phyloP scores from a whole-genome alignment of 2,113 vertebrate species.

The Ceratotherium simum region DNA sequence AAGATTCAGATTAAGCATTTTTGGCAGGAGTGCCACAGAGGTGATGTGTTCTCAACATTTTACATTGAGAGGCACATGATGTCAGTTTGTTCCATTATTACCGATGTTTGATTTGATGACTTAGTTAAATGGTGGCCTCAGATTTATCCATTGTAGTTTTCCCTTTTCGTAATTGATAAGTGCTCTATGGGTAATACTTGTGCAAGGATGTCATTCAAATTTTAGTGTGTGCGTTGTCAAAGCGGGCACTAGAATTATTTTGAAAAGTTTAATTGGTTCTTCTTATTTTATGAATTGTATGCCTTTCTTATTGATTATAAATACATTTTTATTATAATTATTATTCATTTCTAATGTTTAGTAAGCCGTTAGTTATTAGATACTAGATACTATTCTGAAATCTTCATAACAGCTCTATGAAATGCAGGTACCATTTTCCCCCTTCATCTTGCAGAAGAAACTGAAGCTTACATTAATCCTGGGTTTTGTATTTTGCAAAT shows the following conservation, averaged over 20 bases:
- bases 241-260: background rate
- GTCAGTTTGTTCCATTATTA: background rate
- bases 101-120: background rate
- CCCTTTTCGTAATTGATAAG: background rate
- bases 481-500: background rate
- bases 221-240: background rate
- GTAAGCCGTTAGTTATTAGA: background rate
- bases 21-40: background rate
- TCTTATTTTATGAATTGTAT: background rate
- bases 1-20: background rate
- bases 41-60: background rate
- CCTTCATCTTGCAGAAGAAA: background rate
- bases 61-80: background rate
- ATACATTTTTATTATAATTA: background rate
- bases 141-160: background rate
- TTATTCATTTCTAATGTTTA: conserved; percentile 30
- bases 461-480: background rate
- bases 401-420: background rate
- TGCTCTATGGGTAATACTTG: background rate
- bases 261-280: background rate
- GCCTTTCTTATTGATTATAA: background rate
- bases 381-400: background rate
- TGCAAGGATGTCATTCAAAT: background rate
- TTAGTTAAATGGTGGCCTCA: background rate
- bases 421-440: background rate